Conservation (phyloP, 2,888 invertebrate genomes). For the Dicranocentrus wangi region DNA sequence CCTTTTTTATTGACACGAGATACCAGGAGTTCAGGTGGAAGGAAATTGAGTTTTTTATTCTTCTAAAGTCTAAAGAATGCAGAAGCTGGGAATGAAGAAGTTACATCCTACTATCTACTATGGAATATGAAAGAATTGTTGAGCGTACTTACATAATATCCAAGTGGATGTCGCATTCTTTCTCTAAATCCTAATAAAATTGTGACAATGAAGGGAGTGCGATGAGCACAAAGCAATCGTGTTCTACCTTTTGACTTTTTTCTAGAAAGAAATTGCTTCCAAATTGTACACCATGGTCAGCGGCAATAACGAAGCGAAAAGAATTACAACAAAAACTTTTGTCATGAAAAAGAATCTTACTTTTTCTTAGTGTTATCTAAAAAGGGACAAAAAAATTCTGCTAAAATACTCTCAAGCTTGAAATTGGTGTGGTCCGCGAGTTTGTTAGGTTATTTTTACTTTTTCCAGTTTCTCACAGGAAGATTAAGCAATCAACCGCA, state of each 20-base stretch:
- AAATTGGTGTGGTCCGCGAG: not conserved
- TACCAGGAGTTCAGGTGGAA: slow-evolving; percentile 12
- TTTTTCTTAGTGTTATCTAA: not conserved
- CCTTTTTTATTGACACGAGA: slow-evolving; percentile 21
- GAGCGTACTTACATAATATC: not conserved
- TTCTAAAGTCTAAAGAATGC: not conserved
- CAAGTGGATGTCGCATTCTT: slow-evolving; percentile 20
- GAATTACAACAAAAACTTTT: not conserved
- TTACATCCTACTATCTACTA: not conserved
- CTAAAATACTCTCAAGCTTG: not conserved
- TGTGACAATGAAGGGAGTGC: too few relatives aligned
- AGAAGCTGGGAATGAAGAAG: slow-evolving; percentile 27
- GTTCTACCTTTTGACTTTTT: not conserved
- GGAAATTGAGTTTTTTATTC: slow-evolving; percentile 36
- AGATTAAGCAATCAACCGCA: slow-evolving; percentile 53
- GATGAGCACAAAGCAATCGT: slow-evolving; percentile 8
- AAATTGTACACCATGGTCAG: not conserved
- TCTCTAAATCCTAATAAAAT: not conserved
- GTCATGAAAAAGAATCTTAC: not conserved
- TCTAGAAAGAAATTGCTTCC: not conserved
- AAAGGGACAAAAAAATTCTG: not conserved
- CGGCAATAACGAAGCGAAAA: not conserved
- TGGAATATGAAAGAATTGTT: slow-evolving; percentile 12
- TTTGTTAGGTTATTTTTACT: not conserved
- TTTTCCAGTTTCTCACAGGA: slow-evolving; percentile 18